Base-by-base conservation (phyloP, 1,140 invertebrate species). In the Drosophila rhopaloa region DNA sequence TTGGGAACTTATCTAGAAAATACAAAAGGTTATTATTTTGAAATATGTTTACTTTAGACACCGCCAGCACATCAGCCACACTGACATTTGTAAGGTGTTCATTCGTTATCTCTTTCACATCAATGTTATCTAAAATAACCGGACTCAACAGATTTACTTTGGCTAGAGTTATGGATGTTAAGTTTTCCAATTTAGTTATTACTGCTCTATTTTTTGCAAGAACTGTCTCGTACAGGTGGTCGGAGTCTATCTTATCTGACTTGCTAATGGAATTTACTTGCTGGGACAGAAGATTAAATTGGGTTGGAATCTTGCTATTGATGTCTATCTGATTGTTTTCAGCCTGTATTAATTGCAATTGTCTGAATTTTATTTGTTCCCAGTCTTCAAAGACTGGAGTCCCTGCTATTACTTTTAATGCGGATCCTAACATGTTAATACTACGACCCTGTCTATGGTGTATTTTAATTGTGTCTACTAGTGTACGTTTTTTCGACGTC, bases 91-190 rank as follows among this genome's bases (percentile, higher is more conserved):
- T 47, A 24, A 47, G 11, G 27, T 51, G 24, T 16, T 51, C n/a
- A 32, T 14, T 29, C 8, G n/a, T 32, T 51, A 51, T 14, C 9
- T 51, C 48, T 51, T 11, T 51, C 9, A 51, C n/a, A n/a, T 14
- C 48, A 14, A 32, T 51, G 24, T 32, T 14, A 5, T 51, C 48
- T 51, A 32, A 32, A 14, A 51, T 32, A 32, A 51, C n/a, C n/a
- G 48, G 48, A 14, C 48, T 53, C 9, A 16, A 35, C 24, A 27
- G 6, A 47, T 47, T 47, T 27, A 27, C 24, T 53, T 11, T 35
- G 2, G 14, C 27, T 10, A 51, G n/a, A 10, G 27, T 35, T 14
- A 35, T 29, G 11, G 48, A 14, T 10, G n/a, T 32, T 32, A 35
- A 32, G 27, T 53, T 7, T 35, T 53, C 5, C 5, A 35, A 16